Evolutionary conservation across 2,888 invertebrate genomes (phyloP), one percentile per base, ranked within the genome.

Genomic region (Drosophila recens): DNA sequence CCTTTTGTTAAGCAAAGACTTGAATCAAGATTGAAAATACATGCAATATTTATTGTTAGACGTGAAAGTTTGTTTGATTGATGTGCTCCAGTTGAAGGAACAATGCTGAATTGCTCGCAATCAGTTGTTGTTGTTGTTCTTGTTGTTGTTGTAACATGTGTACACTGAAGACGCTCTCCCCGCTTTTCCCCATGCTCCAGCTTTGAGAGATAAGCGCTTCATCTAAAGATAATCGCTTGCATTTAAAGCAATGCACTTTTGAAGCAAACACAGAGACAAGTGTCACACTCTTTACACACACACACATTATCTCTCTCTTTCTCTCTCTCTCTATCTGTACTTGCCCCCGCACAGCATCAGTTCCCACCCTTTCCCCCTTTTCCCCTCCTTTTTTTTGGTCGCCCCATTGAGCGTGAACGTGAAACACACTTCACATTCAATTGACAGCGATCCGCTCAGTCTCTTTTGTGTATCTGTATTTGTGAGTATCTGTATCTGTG

Each of bases 371-470:
- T 13, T 6, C 10, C 27, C 27, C 3, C 20, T 6, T 1, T n/a
- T 30, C 0, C 20, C 15, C 36, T 20, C 1, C 6, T 45, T 45
- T 34, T 43, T 53, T n/a, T 23, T 51, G 3, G 9, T 10, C 38
- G 10, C 27, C 48, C 40, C 61, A 62, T 52, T 30, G 38, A 36
- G 40, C 63, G 34, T 11, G 57, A 46, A 64, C 53, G 59, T 49
- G 46, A 61, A 75, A 70, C 48, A 79, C 66, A 75, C 72, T 72
- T 80, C 51, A 59, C 72, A 76, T 78, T 72, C 77, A 78, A 77
- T 78, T 78, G 80, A 78, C 72, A 76, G 77, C 66, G 51, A 69
- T 52, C 15, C 53, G 54, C 53, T 53, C 48, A 33, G 40, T 40
- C 38, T 43, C 36, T 57, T 30, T 34, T 51, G 51, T 54, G 1